Evolutionary conservation across 2,888 invertebrate genomes (phyloP).

Genomic region (Bombyx huttoni): DNA sequence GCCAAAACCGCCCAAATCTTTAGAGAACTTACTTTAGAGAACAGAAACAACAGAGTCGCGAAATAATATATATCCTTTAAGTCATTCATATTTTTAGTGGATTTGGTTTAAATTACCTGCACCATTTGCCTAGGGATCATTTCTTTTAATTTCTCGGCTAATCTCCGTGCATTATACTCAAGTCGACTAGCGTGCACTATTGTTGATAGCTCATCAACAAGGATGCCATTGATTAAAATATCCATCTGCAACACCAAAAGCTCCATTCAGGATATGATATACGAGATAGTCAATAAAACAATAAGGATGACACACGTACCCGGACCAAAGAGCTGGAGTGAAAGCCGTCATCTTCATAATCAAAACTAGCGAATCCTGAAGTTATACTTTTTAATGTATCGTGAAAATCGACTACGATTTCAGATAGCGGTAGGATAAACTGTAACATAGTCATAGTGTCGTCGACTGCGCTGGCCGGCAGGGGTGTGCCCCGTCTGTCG

Average conservation of each 20-base stretch:
- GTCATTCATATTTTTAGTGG: too few species aligned
- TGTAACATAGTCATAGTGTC: conserved; percentile 85
- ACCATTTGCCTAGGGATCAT: conserved; percentile 92
- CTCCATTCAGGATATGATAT: background rate
- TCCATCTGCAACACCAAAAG: conserved; percentile 71
- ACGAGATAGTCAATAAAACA: too few species aligned
- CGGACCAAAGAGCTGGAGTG: conserved; percentile 83
- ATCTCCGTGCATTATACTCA: conserved; percentile 73
- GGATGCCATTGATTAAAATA: conserved; percentile 82
- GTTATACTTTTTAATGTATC: conserved; percentile 90
- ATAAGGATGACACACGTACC: conserved; percentile 52
- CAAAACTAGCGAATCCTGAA: conserved; percentile 96
- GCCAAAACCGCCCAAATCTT: too few species aligned
- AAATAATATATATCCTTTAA: too few species aligned
- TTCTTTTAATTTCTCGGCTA: conserved; percentile 84
- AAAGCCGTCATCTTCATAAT: conserved; percentile 92
- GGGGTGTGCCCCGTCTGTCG: conserved; percentile 77
- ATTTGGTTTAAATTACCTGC: conserved; percentile 51
- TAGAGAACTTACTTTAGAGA: too few species aligned
- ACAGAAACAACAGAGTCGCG: too few species aligned
- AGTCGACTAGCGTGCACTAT: conserved; percentile 84
- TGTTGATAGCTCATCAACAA: conserved; percentile 87
- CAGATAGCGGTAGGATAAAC: conserved; percentile 89
- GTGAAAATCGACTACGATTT: conserved; percentile 96
- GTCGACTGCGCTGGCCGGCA: conserved; percentile 84